Base-by-base conservation (phyloP, 2,113 vertebrate species). In the Scartelaos histophorus region DNA sequence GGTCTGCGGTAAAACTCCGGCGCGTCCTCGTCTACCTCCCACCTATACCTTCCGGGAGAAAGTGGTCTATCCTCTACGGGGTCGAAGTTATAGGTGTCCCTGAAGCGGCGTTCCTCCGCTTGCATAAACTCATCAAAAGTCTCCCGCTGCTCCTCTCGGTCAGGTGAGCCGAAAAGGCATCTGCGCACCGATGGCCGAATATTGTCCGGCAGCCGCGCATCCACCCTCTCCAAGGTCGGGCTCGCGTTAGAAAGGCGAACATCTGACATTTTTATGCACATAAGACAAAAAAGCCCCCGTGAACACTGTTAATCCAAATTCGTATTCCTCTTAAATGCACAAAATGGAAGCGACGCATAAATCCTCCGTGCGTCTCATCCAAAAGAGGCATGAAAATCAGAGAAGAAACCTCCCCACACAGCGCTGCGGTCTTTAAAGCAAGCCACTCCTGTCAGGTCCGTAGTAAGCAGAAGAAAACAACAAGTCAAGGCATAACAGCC, bases 211-310 rank as follows among this genome's bases (percentile, higher is more conserved):
- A 87, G 95, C 68, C 95, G 80, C 80, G 93, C 93, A 69, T 97
- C 96, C 94, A 95, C 95, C 86, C 95, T 90, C 93, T 98, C 97
- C 93, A 97, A 83, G 69, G 94, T 95, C 81, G 96, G 97, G 86
- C 97, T 98, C 88, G 95, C 96, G 87, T 95, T 96, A 70, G 97
- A 96, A 85, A 98, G 93, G 75, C 96, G 94, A 66, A 97, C 96
- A 91, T 96, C 94, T 93, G 97, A 97, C 97, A 98, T 98, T 88
- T 93, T 94, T 81, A 82, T 86, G 83, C 90, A 89, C 88, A 90
- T 89, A 82, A 69, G 87, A 89, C 80, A 71, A 65, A 7, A 47
- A 5, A 62, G 34, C 10, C 66, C 21, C 34, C 67, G 65, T 21
- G 38, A 68, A 76, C 72, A 79, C 62, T 62, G 74, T 67, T 82